Conservation (phyloP, 1,140 invertebrate species). For the Babylonia areolata region DNA sequence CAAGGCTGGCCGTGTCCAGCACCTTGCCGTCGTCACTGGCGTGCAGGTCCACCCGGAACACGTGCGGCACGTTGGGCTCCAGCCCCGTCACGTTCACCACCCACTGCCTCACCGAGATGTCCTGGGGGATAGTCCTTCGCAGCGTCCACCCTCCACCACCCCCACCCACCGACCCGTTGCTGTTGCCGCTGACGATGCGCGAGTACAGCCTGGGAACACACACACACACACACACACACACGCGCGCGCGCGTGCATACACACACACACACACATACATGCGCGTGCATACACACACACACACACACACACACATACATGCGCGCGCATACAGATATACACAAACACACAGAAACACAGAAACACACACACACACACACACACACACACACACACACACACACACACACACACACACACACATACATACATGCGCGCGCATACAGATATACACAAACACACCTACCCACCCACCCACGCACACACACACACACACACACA, state of each 20-base stretch:
- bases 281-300: not conserved
- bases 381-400: slow-evolving; percentile 23
- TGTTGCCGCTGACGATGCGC: no score
- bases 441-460: not conserved
- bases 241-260: not conserved
- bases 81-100: slow-evolving; percentile 12
- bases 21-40: slow-evolving; percentile 45
- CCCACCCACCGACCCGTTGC: not conserved
- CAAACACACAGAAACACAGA: slow-evolving; percentile 10
- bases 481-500: slow-evolving; percentile 46
- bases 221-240: slow-evolving; percentile 2
- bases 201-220: slow-evolving; percentile 24
- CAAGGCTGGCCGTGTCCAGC: slow-evolving; percentile 26
- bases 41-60: slow-evolving; percentile 55
- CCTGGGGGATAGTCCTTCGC: not conserved
- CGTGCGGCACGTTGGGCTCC: slow-evolving; percentile 38
- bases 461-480: slow-evolving; percentile 6
- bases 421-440: slow-evolving; percentile 21
- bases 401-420: slow-evolving; percentile 43
- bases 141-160: not conserved
- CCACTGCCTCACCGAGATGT: slow-evolving; percentile 1
- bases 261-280: slow-evolving; percentile 9
- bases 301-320: slow-evolving; percentile 35
- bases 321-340: slow-evolving; percentile 1
- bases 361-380: slow-evolving; percentile 17